phyloP scores from a whole-genome alignment of 2,113 vertebrate genomes.

The Microcebus tavaratra region DNA sequence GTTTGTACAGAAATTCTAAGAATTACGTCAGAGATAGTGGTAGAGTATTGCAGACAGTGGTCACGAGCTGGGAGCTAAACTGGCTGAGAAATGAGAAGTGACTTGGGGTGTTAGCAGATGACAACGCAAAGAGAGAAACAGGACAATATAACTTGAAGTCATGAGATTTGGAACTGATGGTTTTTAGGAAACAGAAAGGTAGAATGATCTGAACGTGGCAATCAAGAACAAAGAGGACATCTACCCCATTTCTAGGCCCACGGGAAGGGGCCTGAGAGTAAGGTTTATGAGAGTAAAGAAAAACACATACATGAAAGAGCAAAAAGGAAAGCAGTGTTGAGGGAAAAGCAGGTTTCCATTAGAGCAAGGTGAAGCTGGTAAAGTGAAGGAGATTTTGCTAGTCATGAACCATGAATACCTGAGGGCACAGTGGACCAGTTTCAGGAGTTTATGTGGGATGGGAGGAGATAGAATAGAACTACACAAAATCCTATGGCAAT shows the following conservation, averaged over 20 bases:
- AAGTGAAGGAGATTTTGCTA: background rate
- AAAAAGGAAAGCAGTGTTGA: background rate
- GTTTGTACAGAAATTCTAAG: background rate
- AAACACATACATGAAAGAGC: background rate
- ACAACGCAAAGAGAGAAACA: background rate
- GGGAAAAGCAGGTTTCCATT: background rate
- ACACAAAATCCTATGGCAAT: background rate
- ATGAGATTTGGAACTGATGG: background rate
- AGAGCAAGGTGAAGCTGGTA: background rate
- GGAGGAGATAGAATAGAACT: background rate
- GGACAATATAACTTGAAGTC: background rate
- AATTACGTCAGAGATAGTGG: background rate
- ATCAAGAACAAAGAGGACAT: background rate
- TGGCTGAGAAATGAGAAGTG: background rate
- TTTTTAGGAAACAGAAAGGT: background rate
- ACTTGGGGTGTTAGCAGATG: background rate
- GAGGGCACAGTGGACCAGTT: background rate
- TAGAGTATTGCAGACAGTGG: background rate
- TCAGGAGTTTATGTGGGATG: background rate
- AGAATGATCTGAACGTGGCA: background rate
- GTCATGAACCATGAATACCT: background rate
- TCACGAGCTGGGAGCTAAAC: background rate
- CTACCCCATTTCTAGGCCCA: background rate
- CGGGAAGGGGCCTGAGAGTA: background rate
- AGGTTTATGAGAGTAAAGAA: background rate